phyloP scores from a whole-genome alignment of 2,888 invertebrate species.

The Odiellus spinosus region DNA sequence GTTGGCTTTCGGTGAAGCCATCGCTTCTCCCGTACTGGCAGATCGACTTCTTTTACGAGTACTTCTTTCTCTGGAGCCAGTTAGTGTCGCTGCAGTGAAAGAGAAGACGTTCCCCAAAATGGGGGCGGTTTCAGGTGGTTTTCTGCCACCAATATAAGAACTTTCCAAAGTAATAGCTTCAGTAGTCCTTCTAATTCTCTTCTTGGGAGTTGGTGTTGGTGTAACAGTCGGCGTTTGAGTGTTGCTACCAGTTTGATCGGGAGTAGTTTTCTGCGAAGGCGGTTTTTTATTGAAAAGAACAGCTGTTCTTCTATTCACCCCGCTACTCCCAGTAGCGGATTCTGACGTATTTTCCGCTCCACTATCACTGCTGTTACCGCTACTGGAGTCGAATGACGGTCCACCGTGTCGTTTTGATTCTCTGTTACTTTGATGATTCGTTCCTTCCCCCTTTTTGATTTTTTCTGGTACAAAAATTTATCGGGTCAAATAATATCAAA shows the following conservation, averaged over 20 bases:
- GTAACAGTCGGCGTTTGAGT: conserved; percentile 5
- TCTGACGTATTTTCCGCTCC: conserved; percentile 10
- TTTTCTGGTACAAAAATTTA: no score
- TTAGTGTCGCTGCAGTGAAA: background rate
- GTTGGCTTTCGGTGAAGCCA: background rate
- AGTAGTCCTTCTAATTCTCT: background rate
- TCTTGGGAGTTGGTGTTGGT: conserved; percentile 1
- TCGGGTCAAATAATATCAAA: no score
- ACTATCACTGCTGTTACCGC: conserved; percentile 18
- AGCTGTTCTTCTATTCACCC: conserved; percentile 54
- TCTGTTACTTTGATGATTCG: conserved; percentile 13
- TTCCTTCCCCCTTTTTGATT: conserved; percentile 4
- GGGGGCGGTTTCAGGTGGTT: background rate
- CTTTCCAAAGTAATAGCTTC: background rate
- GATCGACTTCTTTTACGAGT: background rate
- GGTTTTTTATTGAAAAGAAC: conserved; percentile 57
- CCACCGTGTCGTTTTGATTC: conserved; percentile 7
- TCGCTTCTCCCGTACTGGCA: background rate
- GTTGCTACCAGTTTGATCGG: conserved; percentile 1
- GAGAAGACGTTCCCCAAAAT: background rate
- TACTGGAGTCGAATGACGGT: conserved; percentile 15
- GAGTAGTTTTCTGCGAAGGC: no score
- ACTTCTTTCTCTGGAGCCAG: no score
- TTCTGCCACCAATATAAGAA: background rate
- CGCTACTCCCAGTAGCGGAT: conserved; percentile 25